A percentile compares a stretch with the other conserved stretches of the same genome.
Evolutionary conservation across 2,888 invertebrate genomes (phyloP).

Genomic region (Sturmia bella): DNA sequence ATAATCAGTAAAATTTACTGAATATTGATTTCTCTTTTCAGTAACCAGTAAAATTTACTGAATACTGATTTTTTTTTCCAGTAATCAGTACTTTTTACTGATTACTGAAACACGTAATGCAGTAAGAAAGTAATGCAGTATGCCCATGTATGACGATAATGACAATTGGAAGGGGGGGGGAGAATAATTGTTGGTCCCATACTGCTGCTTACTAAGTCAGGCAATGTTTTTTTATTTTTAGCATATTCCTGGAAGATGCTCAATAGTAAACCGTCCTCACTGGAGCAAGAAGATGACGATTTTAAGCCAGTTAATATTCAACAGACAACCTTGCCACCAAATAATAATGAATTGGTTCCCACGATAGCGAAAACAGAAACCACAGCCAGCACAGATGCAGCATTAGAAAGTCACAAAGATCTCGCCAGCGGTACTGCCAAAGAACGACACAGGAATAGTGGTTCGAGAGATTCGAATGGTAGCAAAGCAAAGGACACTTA

Average conservation of each 20-base stretch:
- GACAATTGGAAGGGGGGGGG: no score
- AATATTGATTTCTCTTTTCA: no score
- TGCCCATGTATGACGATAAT: no score
- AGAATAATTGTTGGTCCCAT: no score
- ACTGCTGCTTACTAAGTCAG: background rate
- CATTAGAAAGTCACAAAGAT: conserved; percentile 49
- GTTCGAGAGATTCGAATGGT: conserved; percentile 62
- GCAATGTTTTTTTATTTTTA: conserved; percentile 66
- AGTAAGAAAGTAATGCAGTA: no score
- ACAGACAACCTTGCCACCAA: conserved; percentile 62
- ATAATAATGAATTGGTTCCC: conserved; percentile 60
- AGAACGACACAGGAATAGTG: conserved; percentile 56
- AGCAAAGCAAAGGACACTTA: conserved; percentile 61
- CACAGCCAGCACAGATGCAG: conserved; percentile 48
- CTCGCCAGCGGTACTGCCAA: conserved; percentile 62
- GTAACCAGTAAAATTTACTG: no score
- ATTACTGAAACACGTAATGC: no score
- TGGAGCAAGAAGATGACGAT: conserved; percentile 71
- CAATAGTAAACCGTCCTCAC: conserved; percentile 79
- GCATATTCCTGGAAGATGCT: conserved; percentile 80
- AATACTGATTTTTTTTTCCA: no score
- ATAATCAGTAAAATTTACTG: no score
- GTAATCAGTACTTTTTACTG: no score
- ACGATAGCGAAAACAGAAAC: conserved; percentile 57
- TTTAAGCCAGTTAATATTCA: conserved; percentile 63